These are phyloP conservation scores for Danaus melanippus DNA, from an alignment of 1,140 invertebrate genomes.

Conservation along the genomic window DNA sequence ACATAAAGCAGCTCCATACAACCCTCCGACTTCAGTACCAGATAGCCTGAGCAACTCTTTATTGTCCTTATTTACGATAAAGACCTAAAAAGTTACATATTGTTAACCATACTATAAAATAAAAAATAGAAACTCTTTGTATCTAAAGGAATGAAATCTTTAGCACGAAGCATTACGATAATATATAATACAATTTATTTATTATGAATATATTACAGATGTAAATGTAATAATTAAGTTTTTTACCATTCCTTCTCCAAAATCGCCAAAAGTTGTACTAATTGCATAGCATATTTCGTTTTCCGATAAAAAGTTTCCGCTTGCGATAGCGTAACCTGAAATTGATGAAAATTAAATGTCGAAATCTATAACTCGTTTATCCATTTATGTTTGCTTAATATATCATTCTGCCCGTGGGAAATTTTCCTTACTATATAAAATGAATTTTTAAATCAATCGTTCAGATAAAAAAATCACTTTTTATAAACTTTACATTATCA, in stretches of 20 bases:
- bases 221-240: neutral
- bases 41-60: constrained; percentile 8
- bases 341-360: neutral
- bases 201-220: too few species aligned
- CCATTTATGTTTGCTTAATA: too few species aligned
- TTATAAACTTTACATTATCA: too few species aligned
- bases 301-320: constrained; percentile 18
- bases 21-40: constrained; percentile 22
- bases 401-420: too few species aligned
- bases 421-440: too few species aligned
- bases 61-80: constrained; percentile 15
- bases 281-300: constrained; percentile 5
- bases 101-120: neutral
- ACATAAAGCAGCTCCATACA: constrained; percentile 33
- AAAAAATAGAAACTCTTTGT: too few species aligned
- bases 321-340: constrained; percentile 22
- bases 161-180: too few species aligned
- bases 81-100: constrained; percentile 26
- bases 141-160: too few species aligned
- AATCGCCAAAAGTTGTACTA: constrained; percentile 16
- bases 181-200: too few species aligned
- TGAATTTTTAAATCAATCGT: too few species aligned
- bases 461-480: too few species aligned
- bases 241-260: constrained; percentile 20
- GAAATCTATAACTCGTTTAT: too few species aligned